phyloP scores from a whole-genome alignment of 2,797 vertebrate species.

The Molossus molossus region DNA sequence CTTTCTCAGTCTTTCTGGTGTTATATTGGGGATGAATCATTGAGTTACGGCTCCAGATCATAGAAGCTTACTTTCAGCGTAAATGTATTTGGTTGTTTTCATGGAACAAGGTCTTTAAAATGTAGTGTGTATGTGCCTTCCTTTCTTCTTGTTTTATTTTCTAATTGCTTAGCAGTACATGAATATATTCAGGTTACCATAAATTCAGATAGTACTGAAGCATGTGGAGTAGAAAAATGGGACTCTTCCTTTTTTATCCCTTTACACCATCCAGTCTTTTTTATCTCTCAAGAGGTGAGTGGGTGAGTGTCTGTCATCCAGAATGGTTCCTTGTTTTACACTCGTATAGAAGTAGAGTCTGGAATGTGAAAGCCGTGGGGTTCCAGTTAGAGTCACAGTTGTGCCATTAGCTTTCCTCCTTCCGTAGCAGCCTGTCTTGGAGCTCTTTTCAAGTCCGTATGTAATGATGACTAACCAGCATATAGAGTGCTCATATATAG shows the following conservation, averaged over 20 bases:
- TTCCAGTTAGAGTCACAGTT: background rate
- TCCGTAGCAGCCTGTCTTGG: background rate
- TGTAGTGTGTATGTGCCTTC: background rate
- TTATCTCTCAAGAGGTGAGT: background rate
- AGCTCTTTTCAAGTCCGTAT: fast-evolving
- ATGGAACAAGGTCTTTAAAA: background rate
- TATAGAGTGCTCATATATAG: fast-evolving
- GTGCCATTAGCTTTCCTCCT: background rate
- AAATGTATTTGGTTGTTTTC: background rate
- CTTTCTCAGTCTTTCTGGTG: background rate
- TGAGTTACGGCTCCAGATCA: background rate
- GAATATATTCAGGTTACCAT: background rate
- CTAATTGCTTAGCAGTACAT: background rate
- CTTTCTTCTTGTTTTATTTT: background rate
- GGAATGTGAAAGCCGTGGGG: background rate
- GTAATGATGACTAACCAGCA: background rate
- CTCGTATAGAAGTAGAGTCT: background rate
- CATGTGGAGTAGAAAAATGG: background rate
- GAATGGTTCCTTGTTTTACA: background rate
- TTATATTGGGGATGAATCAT: background rate
- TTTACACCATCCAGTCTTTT: background rate
- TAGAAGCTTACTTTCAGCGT: background rate
- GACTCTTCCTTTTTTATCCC: background rate
- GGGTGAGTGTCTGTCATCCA: background rate
- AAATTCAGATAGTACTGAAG: background rate